Base-by-base conservation (phyloP, 2,797 vertebrate species). In the Fistularia tabacaria region DNA sequence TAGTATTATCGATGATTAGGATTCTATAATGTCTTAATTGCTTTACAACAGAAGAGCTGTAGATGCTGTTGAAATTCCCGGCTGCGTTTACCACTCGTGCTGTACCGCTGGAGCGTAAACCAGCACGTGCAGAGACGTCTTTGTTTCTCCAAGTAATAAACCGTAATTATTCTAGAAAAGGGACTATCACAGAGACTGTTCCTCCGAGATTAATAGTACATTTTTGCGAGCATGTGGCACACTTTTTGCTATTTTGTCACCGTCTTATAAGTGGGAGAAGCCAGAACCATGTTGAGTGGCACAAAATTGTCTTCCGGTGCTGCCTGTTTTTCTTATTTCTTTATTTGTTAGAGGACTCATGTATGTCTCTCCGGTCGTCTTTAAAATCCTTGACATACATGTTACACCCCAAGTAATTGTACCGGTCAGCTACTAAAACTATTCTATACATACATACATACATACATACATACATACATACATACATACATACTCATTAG, bases 151-250 rank as follows among this genome's bases (percentile, higher is more conserved):
- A 64, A 69, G 69, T 64, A 80, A 79, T 57, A 67, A 76, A 61
- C 64, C 47, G 38, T 64, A 73, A 69, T 68, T 51, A 48, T 62
- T 79, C 51, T 54, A 71, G 68, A 86, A 81, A 79, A 76, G 81
- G 76, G 83, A 83, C 86, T 78, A 79, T 88, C 82, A 86, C 80
- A 85, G 76, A 84, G 62, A 25, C 57, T 57, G 14, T 46, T 57
- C 51, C 42, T 57, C 40, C 0, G 8, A 59, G 49, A 49, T 50
- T 50, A 69, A 57, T 51, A 62, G 59, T 59, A 49, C 46, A 42
- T 70, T 42, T 64, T 62, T 71, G 61, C 52, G 43, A n/a, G 14
- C 25, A 42, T 62, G 54, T 25, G 25, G 62, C 44, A 48, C 57
- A 0, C 51, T 47, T 6, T 49, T 76, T 39, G 62, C 74, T 64